These are phyloP conservation scores for Camponotus floridanus DNA, from an alignment of 1,140 invertebrate genomes.

Conservation along the genomic window DNA sequence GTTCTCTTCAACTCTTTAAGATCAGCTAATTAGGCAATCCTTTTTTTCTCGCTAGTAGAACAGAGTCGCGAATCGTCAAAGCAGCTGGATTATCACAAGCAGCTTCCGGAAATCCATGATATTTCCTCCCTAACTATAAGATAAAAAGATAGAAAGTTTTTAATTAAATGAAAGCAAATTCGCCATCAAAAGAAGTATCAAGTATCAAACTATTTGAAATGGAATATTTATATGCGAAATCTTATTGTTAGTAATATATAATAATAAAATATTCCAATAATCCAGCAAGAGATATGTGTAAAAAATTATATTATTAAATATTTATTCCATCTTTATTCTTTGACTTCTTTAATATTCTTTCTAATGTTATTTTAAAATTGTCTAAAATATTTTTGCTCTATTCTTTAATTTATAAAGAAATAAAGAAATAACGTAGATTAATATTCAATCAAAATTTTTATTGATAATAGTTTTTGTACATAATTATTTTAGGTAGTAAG, in stretches of 20 bases:
- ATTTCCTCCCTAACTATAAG: slow-evolving; percentile 24
- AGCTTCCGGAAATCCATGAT: slow-evolving; percentile 37
- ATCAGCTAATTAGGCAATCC: slow-evolving; percentile 48
- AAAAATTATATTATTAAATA: slow-evolving; percentile 1
- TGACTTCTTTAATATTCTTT: background rate
- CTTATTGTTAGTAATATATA: background rate
- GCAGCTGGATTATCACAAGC: slow-evolving; percentile 48
- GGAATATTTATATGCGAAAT: background rate
- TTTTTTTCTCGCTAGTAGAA: slow-evolving; percentile 1
- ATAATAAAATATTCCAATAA: slow-evolving; percentile 26
- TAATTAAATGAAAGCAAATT: slow-evolving; percentile 53
- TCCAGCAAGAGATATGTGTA: background rate
- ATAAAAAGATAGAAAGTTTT: slow-evolving; percentile 46
- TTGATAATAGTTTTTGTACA: background rate
- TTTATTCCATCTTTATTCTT: background rate
- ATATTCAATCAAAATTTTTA: background rate
- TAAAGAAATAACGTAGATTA: background rate
- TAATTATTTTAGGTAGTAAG: background rate
- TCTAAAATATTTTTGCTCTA: background rate
- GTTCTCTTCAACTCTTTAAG: slow-evolving; percentile 36
- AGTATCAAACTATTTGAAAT: slow-evolving; percentile 14
- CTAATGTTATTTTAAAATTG: background rate
- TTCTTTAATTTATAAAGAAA: background rate
- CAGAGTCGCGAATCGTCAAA: slow-evolving; percentile 37
- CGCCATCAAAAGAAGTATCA: slow-evolving; percentile 38